Conservation (phyloP, 2,888 invertebrate genomes). For the Scrobipalpa costella region DNA sequence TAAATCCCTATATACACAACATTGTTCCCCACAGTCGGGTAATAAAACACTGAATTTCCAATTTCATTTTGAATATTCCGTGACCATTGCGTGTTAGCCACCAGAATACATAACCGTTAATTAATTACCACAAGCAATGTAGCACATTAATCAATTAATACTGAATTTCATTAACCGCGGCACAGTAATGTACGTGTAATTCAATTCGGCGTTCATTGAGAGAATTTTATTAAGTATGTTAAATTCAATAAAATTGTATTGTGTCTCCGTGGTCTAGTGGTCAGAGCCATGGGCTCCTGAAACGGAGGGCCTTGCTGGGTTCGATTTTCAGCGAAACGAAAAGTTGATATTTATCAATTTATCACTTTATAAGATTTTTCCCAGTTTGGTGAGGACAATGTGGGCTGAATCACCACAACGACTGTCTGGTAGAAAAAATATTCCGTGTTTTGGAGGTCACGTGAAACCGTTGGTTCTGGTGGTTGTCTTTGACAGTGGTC, state of each 20-base stretch:
- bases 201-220: neutral
- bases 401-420: too few species aligned
- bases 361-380: too few species aligned
- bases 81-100: constrained; percentile 25
- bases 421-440: too few species aligned
- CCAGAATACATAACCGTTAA: constrained; percentile 19
- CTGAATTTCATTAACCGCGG: constrained; percentile 24
- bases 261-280: too few species aligned
- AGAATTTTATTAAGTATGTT: constrained; percentile 13
- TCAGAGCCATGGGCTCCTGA: too few species aligned
- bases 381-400: too few species aligned
- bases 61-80: constrained; percentile 8
- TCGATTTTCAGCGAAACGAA: too few species aligned
- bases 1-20: neutral
- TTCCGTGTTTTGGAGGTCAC: too few species aligned
- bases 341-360: too few species aligned
- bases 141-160: constrained; percentile 31
- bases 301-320: too few species aligned
- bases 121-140: constrained; percentile 28
- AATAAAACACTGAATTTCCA: constrained; percentile 16
- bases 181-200: constrained; percentile 1
- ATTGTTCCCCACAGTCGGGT: neutral
- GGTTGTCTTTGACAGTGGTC: too few species aligned
- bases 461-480: too few species aligned
- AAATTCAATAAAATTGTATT: constrained; percentile 12